Percentiles rank a stretch among this genome's conserved stretches.
Evolutionary conservation across 2,888 invertebrate species (phyloP).

Genomic region (Troides helena): DNA sequence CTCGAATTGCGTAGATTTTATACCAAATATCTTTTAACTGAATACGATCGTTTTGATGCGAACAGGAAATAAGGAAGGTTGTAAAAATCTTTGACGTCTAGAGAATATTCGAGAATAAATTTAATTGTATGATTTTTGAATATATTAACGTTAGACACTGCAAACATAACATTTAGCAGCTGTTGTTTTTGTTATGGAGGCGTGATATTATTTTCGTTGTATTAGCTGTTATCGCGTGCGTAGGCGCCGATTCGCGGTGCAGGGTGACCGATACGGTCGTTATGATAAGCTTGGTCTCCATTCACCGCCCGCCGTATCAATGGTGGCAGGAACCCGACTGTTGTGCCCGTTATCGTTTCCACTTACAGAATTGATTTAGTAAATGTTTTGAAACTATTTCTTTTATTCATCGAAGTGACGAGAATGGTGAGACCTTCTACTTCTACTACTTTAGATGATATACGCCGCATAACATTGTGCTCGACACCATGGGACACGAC

Average conservation of each 20-base stretch:
- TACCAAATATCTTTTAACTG: too few relatives aligned
- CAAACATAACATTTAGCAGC: background rate
- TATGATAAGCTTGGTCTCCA: constrained; percentile 19
- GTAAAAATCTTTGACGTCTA: background rate
- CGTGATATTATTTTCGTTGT: constrained; percentile 25
- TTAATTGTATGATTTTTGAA: background rate
- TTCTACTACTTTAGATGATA: too few relatives aligned
- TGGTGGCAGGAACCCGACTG: constrained; percentile 21
- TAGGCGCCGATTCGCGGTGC: constrained; percentile 24
- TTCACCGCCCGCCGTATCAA: constrained; percentile 24
- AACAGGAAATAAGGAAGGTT: background rate
- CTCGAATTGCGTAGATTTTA: too few relatives aligned
- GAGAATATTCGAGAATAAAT: background rate
- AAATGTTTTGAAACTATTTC: background rate
- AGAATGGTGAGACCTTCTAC: too few relatives aligned
- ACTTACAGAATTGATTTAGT: constrained; percentile 12
- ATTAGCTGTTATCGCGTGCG: constrained; percentile 22
- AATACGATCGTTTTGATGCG: background rate
- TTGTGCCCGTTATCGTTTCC: constrained; percentile 15
- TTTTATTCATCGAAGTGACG: too few relatives aligned
- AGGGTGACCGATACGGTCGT: constrained; percentile 4
- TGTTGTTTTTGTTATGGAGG: constrained; percentile 13
- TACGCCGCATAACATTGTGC: too few relatives aligned
- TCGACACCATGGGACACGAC: too few relatives aligned
- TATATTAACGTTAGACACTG: background rate